These are phyloP conservation scores for Rhynchophorus ferrugineus DNA, from an alignment of 1,140 invertebrate species.

Conservation along the genomic window DNA sequence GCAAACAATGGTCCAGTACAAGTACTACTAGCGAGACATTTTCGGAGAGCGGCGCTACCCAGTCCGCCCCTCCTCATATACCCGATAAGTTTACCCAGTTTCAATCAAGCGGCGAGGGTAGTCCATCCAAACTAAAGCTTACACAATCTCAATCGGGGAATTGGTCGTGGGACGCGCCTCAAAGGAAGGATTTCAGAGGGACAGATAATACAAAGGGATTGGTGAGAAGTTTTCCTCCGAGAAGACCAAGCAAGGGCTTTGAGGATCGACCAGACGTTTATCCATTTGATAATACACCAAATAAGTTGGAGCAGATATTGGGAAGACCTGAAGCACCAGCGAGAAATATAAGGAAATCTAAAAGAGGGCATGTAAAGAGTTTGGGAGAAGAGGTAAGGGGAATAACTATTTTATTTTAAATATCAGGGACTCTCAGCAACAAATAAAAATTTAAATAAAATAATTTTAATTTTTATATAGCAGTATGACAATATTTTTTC, in stretches of 20 bases:
- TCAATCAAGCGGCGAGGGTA: constrained; percentile 13
- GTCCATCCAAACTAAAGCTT: constrained; percentile 23
- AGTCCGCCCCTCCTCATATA: constrained; percentile 32
- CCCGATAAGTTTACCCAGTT: constrained; percentile 26
- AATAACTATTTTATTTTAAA: not conserved
- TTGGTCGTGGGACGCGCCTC: constrained; percentile 11
- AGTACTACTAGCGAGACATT: constrained; percentile 37
- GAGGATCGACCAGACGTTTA: constrained; percentile 31
- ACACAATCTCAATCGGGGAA: constrained; percentile 23
- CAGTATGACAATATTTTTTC: too few relatives aligned
- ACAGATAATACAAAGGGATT: constrained; percentile 35
- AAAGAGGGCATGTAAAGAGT: constrained; percentile 37
- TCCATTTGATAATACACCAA: constrained; percentile 31
- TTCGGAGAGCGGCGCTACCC: constrained; percentile 30
- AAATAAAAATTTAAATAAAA: not conserved
- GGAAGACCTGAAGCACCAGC: constrained; percentile 36
- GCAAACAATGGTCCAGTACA: constrained; percentile 33
- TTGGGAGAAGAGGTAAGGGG: constrained; percentile 37
- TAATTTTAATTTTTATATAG: too few relatives aligned
- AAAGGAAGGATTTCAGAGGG: constrained; percentile 18
- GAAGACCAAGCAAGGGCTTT: constrained; percentile 14
- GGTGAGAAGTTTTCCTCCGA: constrained; percentile 12
- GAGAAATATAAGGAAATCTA: constrained; percentile 30
- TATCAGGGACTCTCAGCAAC: too few relatives aligned
- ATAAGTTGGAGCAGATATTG: constrained; percentile 37